phyloP scores from a whole-genome alignment of 2,888 invertebrate species.

The Cephus spinipes region DNA sequence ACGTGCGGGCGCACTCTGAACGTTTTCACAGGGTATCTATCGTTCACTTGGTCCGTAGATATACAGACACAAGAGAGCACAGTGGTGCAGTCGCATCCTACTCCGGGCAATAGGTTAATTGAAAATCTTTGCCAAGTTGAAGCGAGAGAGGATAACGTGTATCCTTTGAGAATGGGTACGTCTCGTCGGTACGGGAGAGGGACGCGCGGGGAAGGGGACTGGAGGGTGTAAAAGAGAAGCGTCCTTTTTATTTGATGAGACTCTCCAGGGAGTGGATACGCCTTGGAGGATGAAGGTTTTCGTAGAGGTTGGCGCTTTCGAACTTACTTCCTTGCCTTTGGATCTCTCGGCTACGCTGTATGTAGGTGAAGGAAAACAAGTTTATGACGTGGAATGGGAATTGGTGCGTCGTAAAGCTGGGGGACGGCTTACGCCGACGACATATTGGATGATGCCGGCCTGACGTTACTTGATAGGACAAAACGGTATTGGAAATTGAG shows the following conservation, averaged over 20 bases:
- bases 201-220: not conserved
- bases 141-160: not conserved
- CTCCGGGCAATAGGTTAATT: not conserved
- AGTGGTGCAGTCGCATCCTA: not conserved
- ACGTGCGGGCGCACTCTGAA: not conserved
- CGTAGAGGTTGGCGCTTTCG: slow-evolving; percentile 2
- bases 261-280: slow-evolving; percentile 14
- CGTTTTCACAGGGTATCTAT: not conserved
- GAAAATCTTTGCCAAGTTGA: not conserved
- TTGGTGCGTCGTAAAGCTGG: slow-evolving; percentile 42
- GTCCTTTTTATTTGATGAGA: slow-evolving; percentile 29
- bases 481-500: slow-evolving; percentile 25
- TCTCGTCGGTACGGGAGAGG: not conserved
- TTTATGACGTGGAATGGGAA: slow-evolving; percentile 48
- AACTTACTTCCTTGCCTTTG: not conserved
- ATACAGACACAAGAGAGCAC: not conserved
- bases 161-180: not conserved
- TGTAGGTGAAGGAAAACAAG: slow-evolving; percentile 40
- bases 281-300: not conserved
- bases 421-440: slow-evolving; percentile 12
- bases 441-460: slow-evolving; percentile 15
- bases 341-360: not conserved
- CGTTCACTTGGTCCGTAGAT: not conserved
- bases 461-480: slow-evolving; percentile 23
- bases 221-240: slow-evolving; percentile 11